Base-by-base conservation (phyloP, 92 coral and sea anemone species). In the Anthopleura xanthogrammica region DNA sequence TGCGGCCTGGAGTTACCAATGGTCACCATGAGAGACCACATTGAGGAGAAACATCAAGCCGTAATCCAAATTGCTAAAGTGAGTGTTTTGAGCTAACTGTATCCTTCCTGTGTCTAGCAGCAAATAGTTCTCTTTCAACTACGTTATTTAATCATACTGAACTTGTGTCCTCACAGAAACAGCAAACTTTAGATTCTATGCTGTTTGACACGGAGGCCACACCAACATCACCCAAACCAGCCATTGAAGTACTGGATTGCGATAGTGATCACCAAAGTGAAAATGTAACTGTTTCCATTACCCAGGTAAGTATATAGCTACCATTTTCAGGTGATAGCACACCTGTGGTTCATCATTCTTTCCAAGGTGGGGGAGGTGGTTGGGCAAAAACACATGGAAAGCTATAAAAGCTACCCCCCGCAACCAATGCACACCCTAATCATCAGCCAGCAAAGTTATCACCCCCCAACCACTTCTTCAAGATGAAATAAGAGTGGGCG, bases 21-120 rank as follows among this genome's bases (percentile, higher is more conserved):
- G 85, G 52, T 68, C 16, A 81, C 56, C 72, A 81, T 81, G 40
- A 81, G 70, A 46, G 52, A 41, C 76, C 85, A 81, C 77, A 81
- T 81, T 81, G 80, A 71, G 12, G 85, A 81, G 76, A 62, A 57
- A 52, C 85, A 81, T 68, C 79, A 71, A 16, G 42, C 24, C 1
- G 58, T 29, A 81, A 70, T 62, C 29, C 70, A 52, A 66, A 71
- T 40, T 68, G 77, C 80, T 64, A 76, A 72, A 72, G 77, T 72
- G n/a, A 72, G 77, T 39, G 77, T 62, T 62, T 62, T 62, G 70
- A 19, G 70, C 70, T 62, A 62, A n/a, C 29, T 62, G 70, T 19
- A 19, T 62, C 70, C 70, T n/a, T 62, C 70, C 70, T 19, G 29
- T 62, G 70, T 62, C 29, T 62, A 62, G 24, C 24, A 62, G 29